Percentiles rank a stretch among this genome's conserved stretches.
Evolutionary conservation across 2,888 invertebrate genomes (phyloP).

Genomic region (Hypsopygia costalis): DNA sequence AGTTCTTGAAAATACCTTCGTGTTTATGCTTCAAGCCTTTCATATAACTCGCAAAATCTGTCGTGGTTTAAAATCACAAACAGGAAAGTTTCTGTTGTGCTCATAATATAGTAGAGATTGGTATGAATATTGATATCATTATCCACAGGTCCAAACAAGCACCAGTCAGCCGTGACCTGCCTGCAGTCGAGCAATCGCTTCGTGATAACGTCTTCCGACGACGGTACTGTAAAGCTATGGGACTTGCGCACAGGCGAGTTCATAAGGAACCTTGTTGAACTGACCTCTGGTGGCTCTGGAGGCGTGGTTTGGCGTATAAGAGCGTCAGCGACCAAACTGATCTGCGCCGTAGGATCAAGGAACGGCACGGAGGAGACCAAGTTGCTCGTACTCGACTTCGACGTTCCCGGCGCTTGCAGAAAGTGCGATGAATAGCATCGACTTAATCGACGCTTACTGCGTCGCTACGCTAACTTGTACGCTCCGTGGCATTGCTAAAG

Average conservation of each 20-base stretch:
- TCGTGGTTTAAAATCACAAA: too few relatives aligned
- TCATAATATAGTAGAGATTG: too few relatives aligned
- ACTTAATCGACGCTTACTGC: conserved; percentile 69
- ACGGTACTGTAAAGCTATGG: conserved; percentile 99
- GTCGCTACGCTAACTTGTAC: conserved; percentile 67
- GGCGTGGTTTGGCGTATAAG: conserved; percentile 99
- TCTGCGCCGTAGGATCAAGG: conserved; percentile 98
- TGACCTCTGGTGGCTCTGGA: conserved; percentile 97
- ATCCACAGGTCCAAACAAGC: conserved; percentile 92
- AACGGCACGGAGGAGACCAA: conserved; percentile 99
- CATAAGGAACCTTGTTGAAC: conserved; percentile 95
- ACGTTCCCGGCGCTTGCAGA: conserved; percentile 87
- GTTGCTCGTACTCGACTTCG: conserved; percentile 97
- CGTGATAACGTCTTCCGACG: conserved; percentile 99
- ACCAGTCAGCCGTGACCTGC: conserved; percentile 99
- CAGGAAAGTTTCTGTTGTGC: too few relatives aligned
- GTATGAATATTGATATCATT: too few relatives aligned
- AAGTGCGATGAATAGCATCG: conserved; percentile 79
- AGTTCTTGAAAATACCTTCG: too few relatives aligned
- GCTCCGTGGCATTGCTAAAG: conserved; percentile 67
- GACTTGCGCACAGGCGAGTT: conserved; percentile 98
- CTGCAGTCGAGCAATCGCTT: conserved; percentile 98
- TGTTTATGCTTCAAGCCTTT: too few relatives aligned
- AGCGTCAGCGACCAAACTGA: conserved; percentile 97
- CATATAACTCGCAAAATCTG: too few relatives aligned